Evolutionary conservation across 1,140 invertebrate species (phyloP).

Genomic region (Cydia pomonella): DNA sequence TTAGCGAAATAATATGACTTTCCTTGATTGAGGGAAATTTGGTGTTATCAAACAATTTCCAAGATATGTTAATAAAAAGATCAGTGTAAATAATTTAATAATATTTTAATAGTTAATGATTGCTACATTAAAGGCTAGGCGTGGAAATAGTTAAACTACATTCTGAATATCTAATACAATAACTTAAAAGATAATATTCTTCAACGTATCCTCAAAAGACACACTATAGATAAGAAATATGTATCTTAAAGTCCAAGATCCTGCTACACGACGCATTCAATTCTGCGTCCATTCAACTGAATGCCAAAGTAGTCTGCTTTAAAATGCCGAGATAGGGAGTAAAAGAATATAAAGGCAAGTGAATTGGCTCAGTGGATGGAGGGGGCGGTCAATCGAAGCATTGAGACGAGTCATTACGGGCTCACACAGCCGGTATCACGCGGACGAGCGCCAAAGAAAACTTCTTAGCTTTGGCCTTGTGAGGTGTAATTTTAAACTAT

Average conservation of each 20-base stretch:
- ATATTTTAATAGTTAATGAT: too few species aligned
- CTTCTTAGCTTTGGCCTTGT: not conserved
- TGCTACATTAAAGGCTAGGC: too few species aligned
- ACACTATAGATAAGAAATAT: constrained; percentile 12
- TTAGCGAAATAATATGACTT: too few species aligned
- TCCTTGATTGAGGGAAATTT: too few species aligned
- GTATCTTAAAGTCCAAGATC: constrained; percentile 23
- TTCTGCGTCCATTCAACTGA: constrained; percentile 48
- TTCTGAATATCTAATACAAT: too few species aligned
- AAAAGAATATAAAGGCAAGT: constrained; percentile 71
- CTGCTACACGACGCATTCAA: constrained; percentile 17
- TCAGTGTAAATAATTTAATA: too few species aligned
- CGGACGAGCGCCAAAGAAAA: constrained; percentile 21
- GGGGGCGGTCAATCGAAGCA: constrained; percentile 73
- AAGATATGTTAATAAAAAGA: too few species aligned
- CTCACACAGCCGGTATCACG: constrained; percentile 38
- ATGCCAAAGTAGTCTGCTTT: constrained; percentile 52
- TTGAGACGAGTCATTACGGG: constrained; percentile 70
- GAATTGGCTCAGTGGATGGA: constrained; percentile 62
- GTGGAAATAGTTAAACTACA: too few species aligned
- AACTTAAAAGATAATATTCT: not conserved
- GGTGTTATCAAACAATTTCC: too few species aligned
- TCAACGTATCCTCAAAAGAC: constrained; percentile 8
- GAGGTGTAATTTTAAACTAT: constrained; percentile 9
- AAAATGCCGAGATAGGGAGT: constrained; percentile 61